Percentiles rank a stretch among this genome's conserved stretches.
These are phyloP conservation scores for Listronotus bonariensis DNA, from an alignment of 1,140 invertebrate species.

Conservation along the genomic window DNA sequence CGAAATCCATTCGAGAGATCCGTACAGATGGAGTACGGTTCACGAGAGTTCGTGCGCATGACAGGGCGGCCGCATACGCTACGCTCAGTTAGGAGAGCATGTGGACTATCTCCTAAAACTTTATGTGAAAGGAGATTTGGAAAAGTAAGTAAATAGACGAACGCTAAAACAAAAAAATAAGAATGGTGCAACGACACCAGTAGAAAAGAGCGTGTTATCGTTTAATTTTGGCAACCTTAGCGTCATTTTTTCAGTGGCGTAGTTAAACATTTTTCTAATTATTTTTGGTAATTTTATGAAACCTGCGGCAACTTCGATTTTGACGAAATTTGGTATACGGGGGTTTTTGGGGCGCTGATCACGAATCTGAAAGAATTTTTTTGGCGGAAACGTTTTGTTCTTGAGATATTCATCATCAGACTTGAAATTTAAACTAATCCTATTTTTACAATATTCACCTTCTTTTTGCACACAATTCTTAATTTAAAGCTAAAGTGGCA, in stretches of 20 bases:
- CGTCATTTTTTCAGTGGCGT: not conserved
- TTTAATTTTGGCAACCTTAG: not conserved
- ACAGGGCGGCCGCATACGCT: conserved; percentile 26
- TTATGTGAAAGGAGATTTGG: conserved; percentile 35
- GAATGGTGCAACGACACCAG: not conserved
- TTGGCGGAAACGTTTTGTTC: too few species aligned
- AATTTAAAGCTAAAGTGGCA: too few species aligned
- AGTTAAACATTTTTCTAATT: too few species aligned
- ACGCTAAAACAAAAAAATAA: conserved; percentile 20
- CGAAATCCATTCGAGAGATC: conserved; percentile 29
- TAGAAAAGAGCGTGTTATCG: not conserved
- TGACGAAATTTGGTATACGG: too few species aligned
- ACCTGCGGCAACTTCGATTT: too few species aligned
- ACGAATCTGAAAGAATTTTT: too few species aligned
- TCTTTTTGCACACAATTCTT: too few species aligned
- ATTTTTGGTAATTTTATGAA: too few species aligned
- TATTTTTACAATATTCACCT: too few species aligned
- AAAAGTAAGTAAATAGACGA: conserved; percentile 28
- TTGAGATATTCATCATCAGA: too few species aligned
- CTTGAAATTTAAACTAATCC: too few species aligned
- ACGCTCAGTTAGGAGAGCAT: conserved; percentile 31
- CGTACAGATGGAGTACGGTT: conserved; percentile 31
- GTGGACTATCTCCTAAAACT: conserved; percentile 32
- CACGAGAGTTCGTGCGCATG: conserved; percentile 32
- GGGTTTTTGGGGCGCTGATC: too few species aligned